Conservation (phyloP, 2,888 invertebrate species). For the Hyalella azteca region DNA sequence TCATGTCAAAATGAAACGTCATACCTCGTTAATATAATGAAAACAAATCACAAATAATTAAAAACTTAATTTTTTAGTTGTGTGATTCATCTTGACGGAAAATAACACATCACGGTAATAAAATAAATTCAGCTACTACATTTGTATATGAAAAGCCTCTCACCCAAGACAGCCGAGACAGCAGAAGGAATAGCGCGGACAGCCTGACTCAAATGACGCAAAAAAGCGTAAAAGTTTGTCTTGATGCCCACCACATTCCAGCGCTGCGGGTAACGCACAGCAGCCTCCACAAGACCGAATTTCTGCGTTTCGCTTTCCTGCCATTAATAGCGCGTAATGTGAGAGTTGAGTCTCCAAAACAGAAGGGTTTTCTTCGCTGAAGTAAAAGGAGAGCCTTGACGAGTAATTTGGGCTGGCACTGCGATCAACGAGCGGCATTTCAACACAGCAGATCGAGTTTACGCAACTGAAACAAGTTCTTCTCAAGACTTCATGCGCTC, state of each 20-base stretch:
- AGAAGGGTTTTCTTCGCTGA: conserved; percentile 19
- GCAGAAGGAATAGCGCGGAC: not conserved
- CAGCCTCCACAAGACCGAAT: not conserved
- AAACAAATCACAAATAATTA: no score
- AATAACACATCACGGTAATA: no score
- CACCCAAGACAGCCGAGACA: not conserved
- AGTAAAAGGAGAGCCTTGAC: conserved; percentile 1
- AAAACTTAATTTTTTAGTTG: no score
- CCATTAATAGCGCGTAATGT: not conserved
- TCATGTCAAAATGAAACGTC: no score
- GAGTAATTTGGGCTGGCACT: conserved; percentile 6
- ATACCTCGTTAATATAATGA: no score
- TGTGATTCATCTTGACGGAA: no score
- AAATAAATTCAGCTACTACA: no score
- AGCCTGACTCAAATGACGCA: not conserved
- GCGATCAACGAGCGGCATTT: not conserved
- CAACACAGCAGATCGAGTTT: conserved; percentile 4
- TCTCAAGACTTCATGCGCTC: no score
- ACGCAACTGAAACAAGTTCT: no score
- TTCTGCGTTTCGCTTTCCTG: not conserved
- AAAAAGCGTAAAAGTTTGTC: no score
- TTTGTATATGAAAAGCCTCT: no score
- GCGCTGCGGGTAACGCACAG: not conserved
- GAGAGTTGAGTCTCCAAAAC: not conserved
- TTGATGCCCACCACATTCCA: not conserved